Conservation (phyloP, 2,113 vertebrate species). For the Tauraco erythrolophus region DNA sequence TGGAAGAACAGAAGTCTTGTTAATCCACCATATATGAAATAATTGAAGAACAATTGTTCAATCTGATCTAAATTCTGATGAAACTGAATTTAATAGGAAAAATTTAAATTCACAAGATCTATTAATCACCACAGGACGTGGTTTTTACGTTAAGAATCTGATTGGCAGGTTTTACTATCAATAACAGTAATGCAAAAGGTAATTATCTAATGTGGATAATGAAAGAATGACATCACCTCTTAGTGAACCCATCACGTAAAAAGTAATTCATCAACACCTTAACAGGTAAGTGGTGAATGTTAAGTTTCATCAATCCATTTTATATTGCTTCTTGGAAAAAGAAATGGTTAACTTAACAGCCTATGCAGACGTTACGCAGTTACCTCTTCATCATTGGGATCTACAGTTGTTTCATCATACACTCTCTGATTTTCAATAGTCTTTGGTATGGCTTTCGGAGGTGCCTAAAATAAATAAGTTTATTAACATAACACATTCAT, state of each 20-base stretch:
- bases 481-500: not conserved
- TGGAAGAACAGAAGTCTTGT: slow-evolving; percentile 55
- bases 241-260: not conserved
- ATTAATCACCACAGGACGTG: not conserved
- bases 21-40: not conserved
- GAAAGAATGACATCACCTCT: not conserved
- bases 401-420: slow-evolving; percentile 93
- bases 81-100: not conserved
- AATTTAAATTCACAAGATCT: not conserved
- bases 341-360: not conserved
- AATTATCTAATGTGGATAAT: not conserved
- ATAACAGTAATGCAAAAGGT: not conserved
- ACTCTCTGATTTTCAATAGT: slow-evolving; percentile 97
- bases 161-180: not conserved
- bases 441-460: slow-evolving; percentile 93
- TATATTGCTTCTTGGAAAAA: not conserved
- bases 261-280: not conserved
- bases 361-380: not conserved
- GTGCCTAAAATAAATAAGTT: slow-evolving; percentile 81
- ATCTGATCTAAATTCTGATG: not conserved
- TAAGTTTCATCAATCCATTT: not conserved
- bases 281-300: not conserved
- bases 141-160: not conserved
- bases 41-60: not conserved
- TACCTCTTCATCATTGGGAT: slow-evolving; percentile 96